These are phyloP conservation scores for Papilio machaon DNA, from an alignment of 1,140 invertebrate genomes.

Conservation along the genomic window DNA sequence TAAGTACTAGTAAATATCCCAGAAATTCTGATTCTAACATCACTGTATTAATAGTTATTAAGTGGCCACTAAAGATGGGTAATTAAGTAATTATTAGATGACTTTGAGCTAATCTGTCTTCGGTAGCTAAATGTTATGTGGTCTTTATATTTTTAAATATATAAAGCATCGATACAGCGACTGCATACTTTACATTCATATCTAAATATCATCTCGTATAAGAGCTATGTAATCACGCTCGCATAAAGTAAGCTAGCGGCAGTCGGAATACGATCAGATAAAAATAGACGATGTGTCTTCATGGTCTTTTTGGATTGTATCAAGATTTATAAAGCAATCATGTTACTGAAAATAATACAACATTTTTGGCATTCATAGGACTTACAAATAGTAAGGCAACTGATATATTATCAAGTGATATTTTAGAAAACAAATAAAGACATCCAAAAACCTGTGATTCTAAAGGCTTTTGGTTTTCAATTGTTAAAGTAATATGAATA, in stretches of 20 bases:
- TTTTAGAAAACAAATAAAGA: neutral
- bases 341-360: neutral
- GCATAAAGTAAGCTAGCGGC: neutral
- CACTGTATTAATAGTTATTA: no score
- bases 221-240: slow-evolving; percentile 10
- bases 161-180: neutral
- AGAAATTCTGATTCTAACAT: no score
- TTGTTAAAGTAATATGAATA: slow-evolving; percentile 3
- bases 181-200: neutral
- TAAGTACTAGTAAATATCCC: neutral
- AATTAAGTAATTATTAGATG: neutral
- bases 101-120: neutral
- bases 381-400: neutral
- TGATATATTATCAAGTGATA: no score
- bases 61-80: no score
- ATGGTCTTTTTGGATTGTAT: neutral
- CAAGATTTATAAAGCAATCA: slow-evolving; percentile 15
- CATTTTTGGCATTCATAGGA: neutral
- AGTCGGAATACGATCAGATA: slow-evolving; percentile 14
- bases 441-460: neutral
- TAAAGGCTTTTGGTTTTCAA: neutral
- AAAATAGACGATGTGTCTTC: slow-evolving; percentile 10
- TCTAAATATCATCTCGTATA: slow-evolving; percentile 15
- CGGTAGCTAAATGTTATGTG: neutral
- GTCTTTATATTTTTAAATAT: neutral